Evolutionary conservation across 1,140 invertebrate genomes (phyloP).

Genomic region (Neodiprion virginianus): DNA sequence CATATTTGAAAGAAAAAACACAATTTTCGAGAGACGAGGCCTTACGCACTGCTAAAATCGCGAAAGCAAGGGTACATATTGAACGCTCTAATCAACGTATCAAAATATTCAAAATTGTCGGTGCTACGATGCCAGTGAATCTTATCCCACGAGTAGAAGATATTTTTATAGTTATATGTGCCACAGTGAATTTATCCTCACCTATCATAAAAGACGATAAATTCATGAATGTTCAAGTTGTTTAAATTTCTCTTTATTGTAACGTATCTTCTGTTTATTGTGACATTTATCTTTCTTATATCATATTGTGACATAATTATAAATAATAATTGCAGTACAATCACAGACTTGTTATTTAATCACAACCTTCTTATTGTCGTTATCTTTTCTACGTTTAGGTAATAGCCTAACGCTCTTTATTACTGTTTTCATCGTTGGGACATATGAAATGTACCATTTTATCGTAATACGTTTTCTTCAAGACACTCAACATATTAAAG

Average conservation of each 20-base stretch:
- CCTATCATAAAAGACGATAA: constrained; percentile 33
- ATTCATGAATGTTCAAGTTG: constrained; percentile 19
- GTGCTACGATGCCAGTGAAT: constrained; percentile 10
- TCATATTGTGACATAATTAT: too few species aligned
- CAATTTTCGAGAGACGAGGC: constrained; percentile 32
- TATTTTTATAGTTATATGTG: constrained; percentile 35
- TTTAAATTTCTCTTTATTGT: too few species aligned
- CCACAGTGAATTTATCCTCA: constrained; percentile 27
- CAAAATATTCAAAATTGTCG: constrained; percentile 17
- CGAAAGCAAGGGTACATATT: constrained; percentile 22
- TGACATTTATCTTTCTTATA: too few species aligned
- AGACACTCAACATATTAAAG: neutral
- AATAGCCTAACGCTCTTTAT: too few species aligned
- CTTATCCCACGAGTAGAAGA: constrained; percentile 14
- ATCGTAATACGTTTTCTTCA: constrained; percentile 13
- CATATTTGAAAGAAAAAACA: constrained; percentile 27
- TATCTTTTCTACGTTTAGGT: too few species aligned
- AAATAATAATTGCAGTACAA: too few species aligned
- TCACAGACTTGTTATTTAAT: too few species aligned
- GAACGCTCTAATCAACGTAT: constrained; percentile 22
- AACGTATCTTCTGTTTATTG: too few species aligned
- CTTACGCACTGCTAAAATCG: constrained; percentile 24
- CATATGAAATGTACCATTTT: constrained; percentile 20
- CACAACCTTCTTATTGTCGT: too few species aligned
- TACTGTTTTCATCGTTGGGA: too few species aligned